Percentiles rank a stretch among this genome's conserved stretches.
Evolutionary conservation across 2,113 vertebrate genomes (phyloP).

Genomic region (Malurus cyaneus): DNA sequence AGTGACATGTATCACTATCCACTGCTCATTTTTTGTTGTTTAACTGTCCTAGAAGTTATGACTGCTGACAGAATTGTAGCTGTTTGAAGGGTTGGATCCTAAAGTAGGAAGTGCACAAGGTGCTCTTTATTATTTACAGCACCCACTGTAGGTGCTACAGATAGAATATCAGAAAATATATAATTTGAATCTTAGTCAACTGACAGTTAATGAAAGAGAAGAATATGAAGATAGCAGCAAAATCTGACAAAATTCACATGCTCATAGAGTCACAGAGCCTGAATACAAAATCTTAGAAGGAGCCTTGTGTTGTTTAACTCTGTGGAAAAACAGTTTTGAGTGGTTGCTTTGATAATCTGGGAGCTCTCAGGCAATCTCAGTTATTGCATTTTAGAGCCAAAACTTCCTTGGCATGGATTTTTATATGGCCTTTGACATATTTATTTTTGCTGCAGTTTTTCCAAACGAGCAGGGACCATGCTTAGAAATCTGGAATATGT

Average conservation of each 20-base stretch:
- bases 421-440: not conserved
- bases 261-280: not conserved
- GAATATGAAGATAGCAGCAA: not conserved
- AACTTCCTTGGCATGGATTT: not conserved
- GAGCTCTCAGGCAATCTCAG: not conserved
- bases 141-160: not conserved
- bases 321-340: not conserved
- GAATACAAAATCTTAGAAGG: not conserved
- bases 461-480: not conserved
- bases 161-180: not conserved
- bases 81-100: not conserved
- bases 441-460: constrained; percentile 37
- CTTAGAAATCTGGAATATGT: not conserved
- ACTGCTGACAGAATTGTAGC: not conserved
- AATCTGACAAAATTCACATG: not conserved
- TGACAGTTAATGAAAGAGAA: not conserved
- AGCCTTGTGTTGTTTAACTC: not conserved
- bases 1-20: not conserved
- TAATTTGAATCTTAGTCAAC: not conserved
- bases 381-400: not conserved
- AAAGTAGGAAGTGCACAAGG: not conserved
- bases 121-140: not conserved
- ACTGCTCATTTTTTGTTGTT: not conserved
- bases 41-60: not conserved
- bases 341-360: not conserved